Conservation (phyloP, 2,113 vertebrate species). For the Pelobates fuscus region DNA sequence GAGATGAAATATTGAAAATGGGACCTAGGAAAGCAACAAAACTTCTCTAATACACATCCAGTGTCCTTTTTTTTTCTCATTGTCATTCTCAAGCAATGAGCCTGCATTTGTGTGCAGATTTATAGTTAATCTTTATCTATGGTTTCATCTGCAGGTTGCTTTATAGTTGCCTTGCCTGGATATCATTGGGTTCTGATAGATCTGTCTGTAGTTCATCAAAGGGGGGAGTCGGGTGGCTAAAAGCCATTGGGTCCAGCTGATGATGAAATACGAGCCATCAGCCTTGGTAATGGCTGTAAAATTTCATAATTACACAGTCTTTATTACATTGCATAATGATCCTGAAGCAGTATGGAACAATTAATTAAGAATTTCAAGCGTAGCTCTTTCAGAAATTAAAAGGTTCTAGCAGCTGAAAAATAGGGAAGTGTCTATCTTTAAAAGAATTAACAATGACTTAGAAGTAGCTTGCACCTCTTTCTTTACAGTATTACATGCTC, state of each 20-base stretch:
- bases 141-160: slow-evolving; percentile 95
- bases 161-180: slow-evolving; percentile 87
- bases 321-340: slow-evolving; percentile 99
- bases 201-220: slow-evolving; percentile 91
- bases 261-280: slow-evolving; percentile 99
- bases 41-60: slow-evolving; percentile 53
- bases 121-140: slow-evolving; percentile 97
- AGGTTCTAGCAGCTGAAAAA: slow-evolving; percentile 89
- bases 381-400: slow-evolving; percentile 99
- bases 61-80: slow-evolving; percentile 53
- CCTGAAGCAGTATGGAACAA: slow-evolving; percentile 99
- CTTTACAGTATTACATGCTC: slow-evolving; percentile 22
- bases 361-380: slow-evolving; percentile 99
- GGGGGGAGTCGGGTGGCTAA: slow-evolving; percentile 75
- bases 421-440: slow-evolving; percentile 88
- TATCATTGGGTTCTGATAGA: slow-evolving; percentile 94
- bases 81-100: slow-evolving; percentile 69
- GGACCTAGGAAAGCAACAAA: slow-evolving; percentile 39
- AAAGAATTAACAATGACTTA: slow-evolving; percentile 82
- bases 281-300: slow-evolving; percentile 99
- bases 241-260: slow-evolving; percentile 97
- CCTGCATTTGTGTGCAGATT: slow-evolving; percentile 84
- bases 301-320: slow-evolving; percentile 99
- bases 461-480: slow-evolving; percentile 60
- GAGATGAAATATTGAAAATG: slow-evolving; percentile 54